Evolutionary conservation across 2,888 invertebrate species (phyloP).

Genomic region (Pollenia angustigena): DNA sequence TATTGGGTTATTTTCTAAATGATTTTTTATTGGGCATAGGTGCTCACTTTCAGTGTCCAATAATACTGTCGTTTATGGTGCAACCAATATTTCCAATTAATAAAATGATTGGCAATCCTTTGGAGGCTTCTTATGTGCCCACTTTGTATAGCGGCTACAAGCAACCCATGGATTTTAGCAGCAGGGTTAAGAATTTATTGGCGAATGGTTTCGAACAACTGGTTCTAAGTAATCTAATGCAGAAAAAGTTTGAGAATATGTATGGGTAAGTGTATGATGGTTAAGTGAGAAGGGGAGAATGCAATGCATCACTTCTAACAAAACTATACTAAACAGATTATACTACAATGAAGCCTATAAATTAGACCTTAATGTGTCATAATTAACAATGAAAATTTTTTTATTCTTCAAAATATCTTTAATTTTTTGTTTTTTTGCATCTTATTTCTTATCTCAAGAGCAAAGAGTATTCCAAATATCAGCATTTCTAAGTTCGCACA

Average conservation of each 20-base stretch:
- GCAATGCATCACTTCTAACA: no score
- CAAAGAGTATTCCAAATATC: no score
- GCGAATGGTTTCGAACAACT: slow-evolving; percentile 61
- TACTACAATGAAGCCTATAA: no score
- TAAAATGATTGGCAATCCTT: slow-evolving; percentile 78
- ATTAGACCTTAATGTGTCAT: no score
- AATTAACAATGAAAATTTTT: no score
- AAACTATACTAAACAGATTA: no score
- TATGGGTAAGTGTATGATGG: slow-evolving; percentile 48
- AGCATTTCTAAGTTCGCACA: no score
- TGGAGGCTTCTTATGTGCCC: slow-evolving; percentile 78
- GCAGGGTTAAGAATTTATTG: slow-evolving; percentile 75
- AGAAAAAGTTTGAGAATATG: slow-evolving; percentile 14
- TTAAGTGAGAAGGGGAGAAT: no score
- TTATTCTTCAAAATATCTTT: no score
- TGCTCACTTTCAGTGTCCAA: slow-evolving; percentile 80
- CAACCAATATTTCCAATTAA: slow-evolving; percentile 75
- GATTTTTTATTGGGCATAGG: slow-evolving; percentile 81
- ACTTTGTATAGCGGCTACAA: slow-evolving; percentile 69
- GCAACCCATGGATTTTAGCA: slow-evolving; percentile 75
- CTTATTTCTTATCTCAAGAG: no score
- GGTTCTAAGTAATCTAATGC: slow-evolving; percentile 25
- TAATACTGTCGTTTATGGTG: slow-evolving; percentile 78
- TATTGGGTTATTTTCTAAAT: slow-evolving; percentile 80
- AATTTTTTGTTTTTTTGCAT: no score